Evolutionary conservation across 2,888 invertebrate species (phyloP).

Genomic region (Drosophila lacicola): DNA sequence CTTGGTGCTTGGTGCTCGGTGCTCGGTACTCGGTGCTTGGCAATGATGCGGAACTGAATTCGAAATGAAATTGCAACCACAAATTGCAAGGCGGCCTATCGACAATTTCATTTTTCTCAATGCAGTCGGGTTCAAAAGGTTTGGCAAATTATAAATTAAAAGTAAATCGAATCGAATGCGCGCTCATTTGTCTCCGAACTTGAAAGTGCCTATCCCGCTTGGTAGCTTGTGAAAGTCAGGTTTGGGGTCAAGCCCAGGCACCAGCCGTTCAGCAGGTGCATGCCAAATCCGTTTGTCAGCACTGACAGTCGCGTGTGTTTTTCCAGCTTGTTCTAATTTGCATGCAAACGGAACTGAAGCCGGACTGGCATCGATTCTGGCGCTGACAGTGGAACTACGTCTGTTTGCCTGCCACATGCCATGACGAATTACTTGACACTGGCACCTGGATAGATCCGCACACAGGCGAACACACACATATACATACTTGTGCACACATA

Average conservation of each 20-base stretch:
- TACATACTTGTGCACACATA: background rate
- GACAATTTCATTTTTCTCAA: conserved; percentile 77
- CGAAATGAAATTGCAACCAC: conserved; percentile 77
- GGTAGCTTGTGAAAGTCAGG: conserved; percentile 69
- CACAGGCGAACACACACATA: background rate
- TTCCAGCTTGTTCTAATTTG: conserved; percentile 74
- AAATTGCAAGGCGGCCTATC: conserved; percentile 71
- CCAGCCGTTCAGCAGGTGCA: conserved; percentile 60
- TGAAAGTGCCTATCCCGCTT: conserved; percentile 61
- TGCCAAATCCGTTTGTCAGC: conserved; percentile 77
- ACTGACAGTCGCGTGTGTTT: conserved; percentile 60
- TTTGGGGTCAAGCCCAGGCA: conserved; percentile 53
- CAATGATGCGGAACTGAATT: conserved; percentile 78
- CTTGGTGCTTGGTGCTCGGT: background rate
- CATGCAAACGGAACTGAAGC: conserved; percentile 76
- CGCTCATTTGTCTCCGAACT: conserved; percentile 75
- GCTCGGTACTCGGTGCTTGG: background rate
- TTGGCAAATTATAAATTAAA: conserved; percentile 80
- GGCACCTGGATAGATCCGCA: conserved; percentile 12
- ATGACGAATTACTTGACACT: conserved; percentile 70
- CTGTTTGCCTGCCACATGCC: conserved; percentile 52
- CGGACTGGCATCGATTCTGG: conserved; percentile 45
- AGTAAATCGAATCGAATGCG: conserved; percentile 81
- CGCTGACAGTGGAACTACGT: conserved; percentile 8
- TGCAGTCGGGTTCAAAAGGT: conserved; percentile 75